Base-by-base conservation (phyloP, 2,888 invertebrate species). In the Quadriops clusia region DNA sequence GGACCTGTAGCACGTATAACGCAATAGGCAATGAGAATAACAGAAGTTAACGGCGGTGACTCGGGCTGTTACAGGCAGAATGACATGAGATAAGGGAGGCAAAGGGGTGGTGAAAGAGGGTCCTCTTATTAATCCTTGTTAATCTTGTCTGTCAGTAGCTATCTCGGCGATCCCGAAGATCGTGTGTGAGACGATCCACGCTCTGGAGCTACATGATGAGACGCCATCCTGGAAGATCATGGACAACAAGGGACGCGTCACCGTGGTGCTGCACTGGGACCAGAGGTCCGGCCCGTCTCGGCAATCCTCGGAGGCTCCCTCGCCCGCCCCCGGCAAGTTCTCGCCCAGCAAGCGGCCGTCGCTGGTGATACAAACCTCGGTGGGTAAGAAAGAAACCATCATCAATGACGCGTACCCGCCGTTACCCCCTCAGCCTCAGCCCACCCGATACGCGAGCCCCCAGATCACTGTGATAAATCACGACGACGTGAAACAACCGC, bases 211-310 rank as follows among this genome's bases (percentile, higher is more conserved):
- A 62, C 89, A 89, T 71, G 86, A 89, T 83, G 89, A 90, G 68
- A 87, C 89, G 62, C 90, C 91, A 60, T 87, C 89, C 68, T 91
- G 91, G 91, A 91, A 91, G 70, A 90, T 91, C 71, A 90, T 90
- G 89, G 91, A 91, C 78, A 89, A 89, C 76, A 87, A 89, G 72
- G 91, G 90, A 63, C 81, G 89, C 63, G 86, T 91, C 70, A 91
- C 91, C 56, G 89, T 91, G 69, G 90, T 91, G 61, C 71, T 91
- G 63, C 89, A 91, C 68, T 91, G 91, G 91, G 91, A 91, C 72
- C 89, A 87, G 70, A 78, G 85, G 51, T 79, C 74, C 63, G 73
- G 70, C 53, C 63, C 59, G 34, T 56, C 61, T 40, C 60, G 60
- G 47, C 58, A 66, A 45, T 49, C 63, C 51, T 65, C 55, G 41